These are phyloP conservation scores for Neopipo cinnamomea DNA, from an alignment of 2,113 vertebrate species.

Conservation along the genomic window DNA sequence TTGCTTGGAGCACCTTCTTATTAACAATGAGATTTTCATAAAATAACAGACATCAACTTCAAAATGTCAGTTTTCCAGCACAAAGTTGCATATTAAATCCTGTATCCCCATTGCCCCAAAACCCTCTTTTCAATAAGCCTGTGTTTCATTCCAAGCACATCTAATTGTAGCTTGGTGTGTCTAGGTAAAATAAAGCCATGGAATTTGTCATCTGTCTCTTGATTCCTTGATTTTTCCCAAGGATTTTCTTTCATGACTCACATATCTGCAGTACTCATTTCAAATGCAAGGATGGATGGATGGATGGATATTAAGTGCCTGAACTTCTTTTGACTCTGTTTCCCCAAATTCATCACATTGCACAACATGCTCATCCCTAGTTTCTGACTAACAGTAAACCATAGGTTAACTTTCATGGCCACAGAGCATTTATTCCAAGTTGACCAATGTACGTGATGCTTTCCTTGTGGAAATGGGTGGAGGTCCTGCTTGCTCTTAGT, in stretches of 20 bases:
- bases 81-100: neutral
- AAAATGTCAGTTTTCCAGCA: neutral
- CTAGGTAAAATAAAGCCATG: neutral
- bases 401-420: neutral
- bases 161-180: neutral
- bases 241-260: neutral
- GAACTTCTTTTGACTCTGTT: neutral
- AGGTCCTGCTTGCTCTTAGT: neutral
- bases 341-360: neutral
- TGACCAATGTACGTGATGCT: neutral
- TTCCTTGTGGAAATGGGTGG: constrained; percentile 32
- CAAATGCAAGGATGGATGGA: neutral
- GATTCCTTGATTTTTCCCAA: neutral
- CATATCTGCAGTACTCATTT: neutral
- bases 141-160: neutral
- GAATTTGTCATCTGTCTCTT: neutral
- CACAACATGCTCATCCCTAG: neutral
- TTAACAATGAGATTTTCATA: neutral
- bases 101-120: neutral
- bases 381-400: neutral
- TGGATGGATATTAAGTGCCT: neutral
- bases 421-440: neutral
- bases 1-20: neutral
- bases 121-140: neutral
- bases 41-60: neutral